Evolutionary conservation across 2,797 vertebrate genomes (phyloP).

Genomic region (Halcyon leucocephala): DNA sequence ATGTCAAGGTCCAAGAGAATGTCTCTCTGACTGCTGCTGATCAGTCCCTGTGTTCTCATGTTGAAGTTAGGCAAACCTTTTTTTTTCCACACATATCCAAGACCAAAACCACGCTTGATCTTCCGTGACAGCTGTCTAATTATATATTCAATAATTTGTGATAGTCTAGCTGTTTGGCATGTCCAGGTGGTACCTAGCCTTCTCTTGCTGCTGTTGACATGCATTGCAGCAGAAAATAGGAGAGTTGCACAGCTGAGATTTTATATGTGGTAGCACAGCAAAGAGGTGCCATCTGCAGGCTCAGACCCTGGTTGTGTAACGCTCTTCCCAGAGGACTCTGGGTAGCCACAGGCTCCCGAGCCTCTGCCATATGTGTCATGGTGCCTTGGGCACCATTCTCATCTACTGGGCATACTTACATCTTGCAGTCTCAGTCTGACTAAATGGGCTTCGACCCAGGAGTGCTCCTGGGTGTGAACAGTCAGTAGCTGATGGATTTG

Average conservation of each 20-base stretch:
- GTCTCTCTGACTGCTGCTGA: not conserved
- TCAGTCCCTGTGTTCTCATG: not conserved
- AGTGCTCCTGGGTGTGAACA: not conserved
- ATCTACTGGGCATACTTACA: fast-evolving
- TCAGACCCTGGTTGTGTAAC: not conserved
- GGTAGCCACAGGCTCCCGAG: not conserved
- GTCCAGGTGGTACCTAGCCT: not conserved
- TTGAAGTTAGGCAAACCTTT: not conserved
- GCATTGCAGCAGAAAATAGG: not conserved
- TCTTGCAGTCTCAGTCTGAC: not conserved
- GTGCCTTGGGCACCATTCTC: not conserved
- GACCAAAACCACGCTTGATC: not conserved
- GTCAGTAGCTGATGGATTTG: not conserved
- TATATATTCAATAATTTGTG: not conserved
- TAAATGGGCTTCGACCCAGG: not conserved
- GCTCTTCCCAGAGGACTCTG: fast-evolving
- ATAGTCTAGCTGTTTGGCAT: not conserved
- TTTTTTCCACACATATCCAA: not conserved
- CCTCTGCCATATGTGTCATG: fast-evolving
- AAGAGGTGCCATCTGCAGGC: not conserved
- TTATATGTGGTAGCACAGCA: not conserved
- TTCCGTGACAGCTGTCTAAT: not conserved
- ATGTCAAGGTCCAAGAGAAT: not conserved
- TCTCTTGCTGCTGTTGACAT: not conserved
- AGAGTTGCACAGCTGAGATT: not conserved